phyloP scores from a whole-genome alignment of 2,797 vertebrate genomes.

The Novumbra hubbsi region DNA sequence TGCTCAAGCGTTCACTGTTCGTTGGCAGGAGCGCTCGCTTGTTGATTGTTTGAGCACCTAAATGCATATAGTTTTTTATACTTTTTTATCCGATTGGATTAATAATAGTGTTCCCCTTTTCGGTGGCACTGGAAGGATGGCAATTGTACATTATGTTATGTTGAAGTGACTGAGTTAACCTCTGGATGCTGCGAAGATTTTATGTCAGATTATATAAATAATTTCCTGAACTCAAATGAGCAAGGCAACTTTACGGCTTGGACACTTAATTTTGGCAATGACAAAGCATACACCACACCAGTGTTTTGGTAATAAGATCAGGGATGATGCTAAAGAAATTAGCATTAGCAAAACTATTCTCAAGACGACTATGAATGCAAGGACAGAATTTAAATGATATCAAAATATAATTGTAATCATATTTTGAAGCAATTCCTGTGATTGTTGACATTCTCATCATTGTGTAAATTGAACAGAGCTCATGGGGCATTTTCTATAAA shows the following conservation, averaged over 20 bases:
- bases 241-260: slow-evolving; percentile 30
- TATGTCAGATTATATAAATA: slow-evolving; percentile 26
- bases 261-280: too few relatives aligned
- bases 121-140: slow-evolving; percentile 38
- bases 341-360: too few relatives aligned
- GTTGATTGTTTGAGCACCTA: slow-evolving; percentile 60
- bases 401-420: too few relatives aligned
- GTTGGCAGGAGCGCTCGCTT: slow-evolving; percentile 54
- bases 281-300: too few relatives aligned
- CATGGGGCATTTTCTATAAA: too few relatives aligned
- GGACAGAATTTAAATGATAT: too few relatives aligned
- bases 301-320: too few relatives aligned
- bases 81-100: slow-evolving; percentile 67
- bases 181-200: neutral
- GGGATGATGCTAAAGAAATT: too few relatives aligned
- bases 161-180: neutral
- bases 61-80: slow-evolving; percentile 62
- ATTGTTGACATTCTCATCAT: too few relatives aligned
- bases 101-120: slow-evolving; percentile 54
- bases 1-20: slow-evolving; percentile 61
- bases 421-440: too few relatives aligned
- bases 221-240: slow-evolving; percentile 54
- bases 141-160: slow-evolving; percentile 12
- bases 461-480: too few relatives aligned
- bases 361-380: too few relatives aligned